Evolutionary conservation across 2,797 vertebrate species (phyloP).

Genomic region (Smutsia temminckii): DNA sequence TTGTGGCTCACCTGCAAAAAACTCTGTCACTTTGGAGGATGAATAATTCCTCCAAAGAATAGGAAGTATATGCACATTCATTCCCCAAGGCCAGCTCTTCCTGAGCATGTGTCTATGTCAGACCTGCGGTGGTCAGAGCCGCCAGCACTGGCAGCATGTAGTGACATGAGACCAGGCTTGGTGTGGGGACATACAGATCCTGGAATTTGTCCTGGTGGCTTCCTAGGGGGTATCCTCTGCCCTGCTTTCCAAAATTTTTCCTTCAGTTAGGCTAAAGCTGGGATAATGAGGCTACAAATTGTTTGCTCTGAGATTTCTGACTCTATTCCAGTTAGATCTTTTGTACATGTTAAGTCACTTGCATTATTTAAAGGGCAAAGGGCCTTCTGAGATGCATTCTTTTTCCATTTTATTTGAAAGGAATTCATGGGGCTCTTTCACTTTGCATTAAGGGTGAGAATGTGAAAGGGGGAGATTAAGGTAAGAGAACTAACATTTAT

Average conservation of each 20-base stretch:
- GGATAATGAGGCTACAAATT: background rate
- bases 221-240: background rate
- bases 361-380: background rate
- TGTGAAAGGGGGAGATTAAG: background rate
- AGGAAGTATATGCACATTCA: background rate
- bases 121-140: background rate
- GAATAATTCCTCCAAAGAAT: background rate
- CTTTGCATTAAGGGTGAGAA: background rate
- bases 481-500: background rate
- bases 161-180: background rate
- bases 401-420: background rate
- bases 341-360: background rate
- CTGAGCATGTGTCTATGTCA: background rate
- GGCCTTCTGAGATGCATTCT: background rate
- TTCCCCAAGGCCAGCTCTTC: background rate
- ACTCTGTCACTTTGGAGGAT: background rate
- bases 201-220: background rate
- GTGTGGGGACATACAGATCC: background rate
- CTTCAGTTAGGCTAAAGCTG: background rate
- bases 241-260: background rate
- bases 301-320: constrained; percentile 47
- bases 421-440: background rate
- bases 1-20: background rate
- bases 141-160: background rate
- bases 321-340: background rate